phyloP scores from a whole-genome alignment of 2,113 vertebrate genomes.

The Entomyzon cyanotis region DNA sequence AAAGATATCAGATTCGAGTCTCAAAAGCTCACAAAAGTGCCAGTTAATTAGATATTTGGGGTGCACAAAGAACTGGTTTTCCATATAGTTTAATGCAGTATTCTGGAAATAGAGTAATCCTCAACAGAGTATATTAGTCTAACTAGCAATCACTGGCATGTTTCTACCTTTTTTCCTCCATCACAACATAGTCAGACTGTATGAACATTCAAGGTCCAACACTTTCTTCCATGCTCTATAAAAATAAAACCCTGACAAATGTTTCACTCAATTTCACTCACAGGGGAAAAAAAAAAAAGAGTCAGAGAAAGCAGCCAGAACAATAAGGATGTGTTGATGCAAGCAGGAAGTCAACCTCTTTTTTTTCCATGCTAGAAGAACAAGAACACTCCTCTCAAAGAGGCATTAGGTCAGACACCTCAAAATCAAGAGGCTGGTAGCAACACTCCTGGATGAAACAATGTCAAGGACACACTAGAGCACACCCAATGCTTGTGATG shows the following conservation, averaged over 20 bases:
- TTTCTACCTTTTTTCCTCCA: background rate
- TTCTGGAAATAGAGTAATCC: background rate
- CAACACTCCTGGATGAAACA: background rate
- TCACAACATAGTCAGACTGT: background rate
- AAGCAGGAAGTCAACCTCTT: background rate
- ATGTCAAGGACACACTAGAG: background rate
- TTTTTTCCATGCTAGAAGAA: background rate
- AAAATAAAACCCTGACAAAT: background rate
- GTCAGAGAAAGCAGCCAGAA: background rate
- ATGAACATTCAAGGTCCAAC: background rate
- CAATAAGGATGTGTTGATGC: background rate
- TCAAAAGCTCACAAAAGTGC: background rate
- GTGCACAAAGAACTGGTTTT: background rate
- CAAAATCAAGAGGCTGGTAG: background rate
- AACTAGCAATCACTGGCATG: background rate
- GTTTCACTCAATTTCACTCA: background rate
- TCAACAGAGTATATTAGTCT: background rate
- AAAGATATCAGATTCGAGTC: fast-evolving
- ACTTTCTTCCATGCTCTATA: background rate
- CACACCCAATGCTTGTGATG: background rate
- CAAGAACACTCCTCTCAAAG: background rate
- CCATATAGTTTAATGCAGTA: background rate
- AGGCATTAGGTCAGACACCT: background rate
- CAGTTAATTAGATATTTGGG: background rate
- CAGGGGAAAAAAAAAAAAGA: background rate